Conservation (phyloP, 2,113 vertebrate genomes). For the Pelecanoides urinatrix region DNA sequence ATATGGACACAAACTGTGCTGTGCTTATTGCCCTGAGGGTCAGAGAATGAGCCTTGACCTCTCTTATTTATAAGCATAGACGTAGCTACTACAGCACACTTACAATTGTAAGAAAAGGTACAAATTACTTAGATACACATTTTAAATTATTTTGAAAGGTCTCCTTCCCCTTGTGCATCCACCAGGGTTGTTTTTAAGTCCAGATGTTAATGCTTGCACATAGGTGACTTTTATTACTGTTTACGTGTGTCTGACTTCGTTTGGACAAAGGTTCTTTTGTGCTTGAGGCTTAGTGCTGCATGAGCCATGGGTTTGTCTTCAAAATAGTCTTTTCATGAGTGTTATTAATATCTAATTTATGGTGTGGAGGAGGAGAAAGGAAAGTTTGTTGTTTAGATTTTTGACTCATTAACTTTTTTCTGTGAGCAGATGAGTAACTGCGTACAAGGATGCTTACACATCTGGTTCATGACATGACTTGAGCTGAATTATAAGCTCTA, state of each 20-base stretch:
- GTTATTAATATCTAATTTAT: neutral
- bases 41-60: neutral
- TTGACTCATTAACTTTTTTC: neutral
- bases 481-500: neutral
- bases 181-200: neutral
- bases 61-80: neutral
- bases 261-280: constrained; percentile 24
- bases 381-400: constrained; percentile 3
- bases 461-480: neutral
- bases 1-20: constrained; percentile 29
- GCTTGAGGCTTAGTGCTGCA: neutral
- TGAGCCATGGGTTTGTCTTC: neutral
- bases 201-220: constrained; percentile 17
- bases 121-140: neutral
- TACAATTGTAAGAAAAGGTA: neutral
- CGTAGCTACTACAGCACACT: neutral
- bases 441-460: neutral
- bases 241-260: neutral
- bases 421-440: neutral
- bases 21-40: neutral
- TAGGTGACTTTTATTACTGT: neutral
- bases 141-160: neutral
- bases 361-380: neutral
- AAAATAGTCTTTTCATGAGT: neutral
- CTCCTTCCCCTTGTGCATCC: neutral